These are phyloP conservation scores for Menidia menidia DNA, from an alignment of 2,797 vertebrate genomes.

Conservation along the genomic window DNA sequence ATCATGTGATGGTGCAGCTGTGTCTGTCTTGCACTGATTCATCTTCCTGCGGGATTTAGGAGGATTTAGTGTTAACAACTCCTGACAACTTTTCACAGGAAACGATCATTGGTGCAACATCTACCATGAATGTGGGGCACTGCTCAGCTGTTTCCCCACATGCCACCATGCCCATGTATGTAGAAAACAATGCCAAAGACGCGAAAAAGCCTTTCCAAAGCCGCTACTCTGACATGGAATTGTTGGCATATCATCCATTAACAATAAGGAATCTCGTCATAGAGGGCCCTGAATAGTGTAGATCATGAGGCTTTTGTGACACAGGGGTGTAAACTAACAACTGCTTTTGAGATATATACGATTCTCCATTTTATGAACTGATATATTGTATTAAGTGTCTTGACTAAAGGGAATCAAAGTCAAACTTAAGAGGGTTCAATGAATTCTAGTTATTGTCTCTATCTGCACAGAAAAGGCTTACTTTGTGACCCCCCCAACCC, in stretches of 20 bases:
- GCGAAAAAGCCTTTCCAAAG: background rate
- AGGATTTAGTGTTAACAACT: conserved; percentile 23
- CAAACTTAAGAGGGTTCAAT: conserved; percentile 19
- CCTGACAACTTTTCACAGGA: conserved; percentile 20
- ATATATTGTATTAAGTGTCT: conserved; percentile 34
- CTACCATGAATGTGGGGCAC: conserved; percentile 11
- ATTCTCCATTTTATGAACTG: conserved; percentile 29
- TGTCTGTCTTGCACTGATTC: conserved; percentile 29
- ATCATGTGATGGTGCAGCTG: conserved; percentile 40
- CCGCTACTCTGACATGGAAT: background rate
- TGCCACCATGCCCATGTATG: background rate
- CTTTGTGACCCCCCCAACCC: conserved; percentile 22
- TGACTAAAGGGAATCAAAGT: conserved; percentile 34
- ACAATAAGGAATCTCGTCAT: no score
- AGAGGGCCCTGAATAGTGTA: background rate
- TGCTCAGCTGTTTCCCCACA: background rate
- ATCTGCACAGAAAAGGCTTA: conserved; percentile 41
- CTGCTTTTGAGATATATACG: conserved; percentile 16
- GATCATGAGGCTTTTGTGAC: background rate
- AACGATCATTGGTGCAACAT: conserved; percentile 22
- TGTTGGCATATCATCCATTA: no score
- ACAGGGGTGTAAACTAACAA: no score
- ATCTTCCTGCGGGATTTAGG: conserved; percentile 40
- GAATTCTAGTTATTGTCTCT: conserved; percentile 35
- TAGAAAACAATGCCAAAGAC: background rate